A percentile compares a stretch with the other conserved stretches of the same genome.
Conservation (phyloP, 2,888 invertebrate species). For the Noctua janthe region DNA sequence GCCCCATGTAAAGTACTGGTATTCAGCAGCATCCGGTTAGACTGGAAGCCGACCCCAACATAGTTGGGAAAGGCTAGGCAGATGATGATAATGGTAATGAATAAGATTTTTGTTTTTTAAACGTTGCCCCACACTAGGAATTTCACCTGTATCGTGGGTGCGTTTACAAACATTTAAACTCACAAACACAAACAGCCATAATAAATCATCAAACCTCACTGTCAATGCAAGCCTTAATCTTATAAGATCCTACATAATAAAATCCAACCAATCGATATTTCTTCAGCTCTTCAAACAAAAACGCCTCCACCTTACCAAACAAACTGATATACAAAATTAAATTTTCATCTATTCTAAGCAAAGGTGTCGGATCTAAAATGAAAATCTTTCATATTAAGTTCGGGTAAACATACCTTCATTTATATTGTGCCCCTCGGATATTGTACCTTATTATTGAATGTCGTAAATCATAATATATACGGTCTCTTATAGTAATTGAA, state of each 20-base stretch:
- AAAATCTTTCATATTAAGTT: conserved; percentile 83
- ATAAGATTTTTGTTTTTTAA: too few species aligned
- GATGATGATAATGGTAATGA: not conserved
- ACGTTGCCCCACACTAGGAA: too few species aligned
- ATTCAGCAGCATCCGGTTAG: too few species aligned
- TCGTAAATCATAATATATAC: conserved; percentile 80
- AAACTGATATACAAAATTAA: conserved; percentile 79
- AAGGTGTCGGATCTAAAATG: conserved; percentile 82
- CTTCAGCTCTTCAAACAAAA: conserved; percentile 56
- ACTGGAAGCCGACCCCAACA: too few species aligned
- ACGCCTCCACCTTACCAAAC: conserved; percentile 57
- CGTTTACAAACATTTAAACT: too few species aligned
- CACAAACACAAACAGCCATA: too few species aligned
- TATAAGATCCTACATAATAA: not conserved
- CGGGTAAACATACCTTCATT: conserved; percentile 81
- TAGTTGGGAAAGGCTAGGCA: too few species aligned
- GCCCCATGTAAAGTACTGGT: too few species aligned
- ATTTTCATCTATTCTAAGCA: conserved; percentile 80
- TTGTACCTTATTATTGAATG: conserved; percentile 81
- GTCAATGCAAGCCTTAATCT: not conserved
- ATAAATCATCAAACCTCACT: not conserved
- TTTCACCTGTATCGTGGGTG: too few species aligned
- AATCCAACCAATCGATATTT: conserved; percentile 31
- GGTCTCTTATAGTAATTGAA: conserved; percentile 65
- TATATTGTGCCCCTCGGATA: conserved; percentile 77